A percentile compares a stretch with the other conserved stretches of the same genome.
Conservation (phyloP, 1,140 invertebrate species). For the Helicoverpa zea region DNA sequence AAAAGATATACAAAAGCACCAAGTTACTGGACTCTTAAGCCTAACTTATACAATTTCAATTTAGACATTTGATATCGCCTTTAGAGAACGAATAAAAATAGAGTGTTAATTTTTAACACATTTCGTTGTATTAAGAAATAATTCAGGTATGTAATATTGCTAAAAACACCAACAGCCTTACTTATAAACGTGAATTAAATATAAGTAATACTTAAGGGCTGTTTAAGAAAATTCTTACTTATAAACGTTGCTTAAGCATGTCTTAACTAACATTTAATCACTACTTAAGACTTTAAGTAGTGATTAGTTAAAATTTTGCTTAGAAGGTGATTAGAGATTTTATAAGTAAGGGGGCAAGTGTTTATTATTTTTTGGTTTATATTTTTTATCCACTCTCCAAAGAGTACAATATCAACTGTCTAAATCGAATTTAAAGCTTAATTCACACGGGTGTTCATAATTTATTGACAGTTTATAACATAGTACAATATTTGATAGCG, state of each 20-base stretch:
- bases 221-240: too few relatives aligned
- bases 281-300: too few relatives aligned
- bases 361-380: neutral
- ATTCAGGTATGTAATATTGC: neutral
- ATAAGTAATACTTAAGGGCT: too few relatives aligned
- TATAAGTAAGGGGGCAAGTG: too few relatives aligned
- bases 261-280: too few relatives aligned
- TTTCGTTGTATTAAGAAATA: conserved; percentile 16
- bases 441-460: conserved; percentile 38
- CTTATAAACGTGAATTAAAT: too few relatives aligned
- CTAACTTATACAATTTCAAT: conserved; percentile 46
- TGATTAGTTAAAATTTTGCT: too few relatives aligned
- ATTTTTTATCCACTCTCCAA: neutral
- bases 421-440: conserved; percentile 37
- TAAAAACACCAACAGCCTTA: neutral
- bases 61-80: conserved; percentile 9
- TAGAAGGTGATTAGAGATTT: too few relatives aligned
- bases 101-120: neutral
- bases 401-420: neutral
- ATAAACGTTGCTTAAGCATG: too few relatives aligned
- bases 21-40: conserved; percentile 57
- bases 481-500: conserved; percentile 17
- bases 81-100: neutral
- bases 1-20: conserved; percentile 59
- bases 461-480: conserved; percentile 23